Percentiles rank a stretch among this genome's conserved stretches.
These are phyloP conservation scores for Perodicticus potto DNA, from an alignment of 2,797 vertebrate genomes.

Conservation along the genomic window DNA sequence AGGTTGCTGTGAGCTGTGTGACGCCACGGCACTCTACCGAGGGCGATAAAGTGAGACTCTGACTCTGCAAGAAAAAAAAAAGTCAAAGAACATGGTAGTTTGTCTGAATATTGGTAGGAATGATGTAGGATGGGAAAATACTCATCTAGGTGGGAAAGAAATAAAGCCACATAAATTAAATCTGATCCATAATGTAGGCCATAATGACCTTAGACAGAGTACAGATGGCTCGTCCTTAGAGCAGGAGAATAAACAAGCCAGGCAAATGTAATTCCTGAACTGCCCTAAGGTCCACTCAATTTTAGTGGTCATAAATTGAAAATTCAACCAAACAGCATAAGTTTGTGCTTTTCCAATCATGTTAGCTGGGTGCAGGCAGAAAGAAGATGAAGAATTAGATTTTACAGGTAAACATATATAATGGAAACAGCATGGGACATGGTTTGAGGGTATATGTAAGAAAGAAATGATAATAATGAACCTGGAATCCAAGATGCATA, in stretches of 20 bases:
- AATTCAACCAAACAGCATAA: not conserved
- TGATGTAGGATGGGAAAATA: not conserved
- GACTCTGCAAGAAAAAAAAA: not conserved
- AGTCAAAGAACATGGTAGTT: not conserved
- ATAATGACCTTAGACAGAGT: not conserved
- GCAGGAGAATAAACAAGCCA: not conserved
- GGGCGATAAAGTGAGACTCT: no score
- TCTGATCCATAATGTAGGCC: not conserved
- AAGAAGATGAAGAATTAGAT: not conserved
- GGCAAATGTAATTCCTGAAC: not conserved
- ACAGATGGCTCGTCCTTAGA: not conserved
- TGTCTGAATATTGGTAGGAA: not conserved
- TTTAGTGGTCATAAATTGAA: not conserved
- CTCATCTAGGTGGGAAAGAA: not conserved
- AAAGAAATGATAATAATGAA: constrained; percentile 26
- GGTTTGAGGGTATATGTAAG: not conserved
- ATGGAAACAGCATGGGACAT: not conserved
- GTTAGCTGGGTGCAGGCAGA: not conserved
- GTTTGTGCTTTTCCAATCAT: not conserved
- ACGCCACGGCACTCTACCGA: no score
- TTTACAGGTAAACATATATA: not conserved
- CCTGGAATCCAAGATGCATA: not conserved
- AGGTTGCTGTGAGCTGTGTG: no score
- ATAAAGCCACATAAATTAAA: not conserved
- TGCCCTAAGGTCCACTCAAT: not conserved